Evolutionary conservation across 2,888 invertebrate species (phyloP).

Genomic region (Dryobota labecula): DNA sequence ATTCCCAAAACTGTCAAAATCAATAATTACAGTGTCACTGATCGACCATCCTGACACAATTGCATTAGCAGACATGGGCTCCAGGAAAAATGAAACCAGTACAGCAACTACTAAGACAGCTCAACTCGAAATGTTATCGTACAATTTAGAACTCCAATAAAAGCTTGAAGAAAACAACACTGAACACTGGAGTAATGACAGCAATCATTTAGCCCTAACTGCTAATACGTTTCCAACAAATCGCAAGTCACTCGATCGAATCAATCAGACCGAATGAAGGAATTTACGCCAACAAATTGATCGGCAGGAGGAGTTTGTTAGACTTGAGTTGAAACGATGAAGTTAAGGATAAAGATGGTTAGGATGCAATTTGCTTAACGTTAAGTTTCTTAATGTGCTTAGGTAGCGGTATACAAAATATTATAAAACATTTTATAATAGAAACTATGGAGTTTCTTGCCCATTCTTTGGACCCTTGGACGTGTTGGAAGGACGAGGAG

Average conservation of each 20-base stretch:
- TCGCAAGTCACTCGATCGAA: constrained; percentile 62
- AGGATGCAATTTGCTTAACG: neutral
- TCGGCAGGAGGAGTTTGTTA: constrained; percentile 25
- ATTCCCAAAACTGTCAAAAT: too few relatives aligned
- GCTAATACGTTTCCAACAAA: constrained; percentile 61
- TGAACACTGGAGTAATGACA: constrained; percentile 53
- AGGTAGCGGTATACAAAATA: neutral
- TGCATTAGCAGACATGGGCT: neutral
- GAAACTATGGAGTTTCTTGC: too few relatives aligned
- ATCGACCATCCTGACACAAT: neutral
- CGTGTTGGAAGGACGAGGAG: neutral
- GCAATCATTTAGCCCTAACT: constrained; percentile 58
- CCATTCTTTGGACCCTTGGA: neutral
- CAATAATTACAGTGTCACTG: neutral
- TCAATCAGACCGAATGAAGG: constrained; percentile 61
- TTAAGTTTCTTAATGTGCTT: neutral
- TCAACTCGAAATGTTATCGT: neutral
- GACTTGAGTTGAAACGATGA: neutral
- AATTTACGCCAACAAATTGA: constrained; percentile 59
- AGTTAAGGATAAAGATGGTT: neutral
- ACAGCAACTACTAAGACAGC: neutral
- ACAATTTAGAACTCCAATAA: constrained; percentile 24
- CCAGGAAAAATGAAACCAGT: neutral
- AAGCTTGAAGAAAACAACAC: constrained; percentile 35
- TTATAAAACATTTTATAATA: too few relatives aligned